phyloP scores from a whole-genome alignment of 2,113 vertebrate species.

The Polypterus bichir region DNA sequence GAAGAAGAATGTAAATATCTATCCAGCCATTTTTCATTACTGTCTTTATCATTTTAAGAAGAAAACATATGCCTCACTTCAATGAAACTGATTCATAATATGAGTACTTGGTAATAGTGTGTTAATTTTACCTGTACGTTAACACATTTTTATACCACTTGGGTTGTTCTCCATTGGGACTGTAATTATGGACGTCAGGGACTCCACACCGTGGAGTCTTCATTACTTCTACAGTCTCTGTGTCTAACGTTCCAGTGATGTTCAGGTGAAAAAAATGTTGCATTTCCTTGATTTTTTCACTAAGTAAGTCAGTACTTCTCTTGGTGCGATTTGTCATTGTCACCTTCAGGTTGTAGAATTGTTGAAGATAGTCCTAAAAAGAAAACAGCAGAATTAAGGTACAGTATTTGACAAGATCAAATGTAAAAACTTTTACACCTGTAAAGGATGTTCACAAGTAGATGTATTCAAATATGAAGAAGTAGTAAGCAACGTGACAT shows the following conservation, averaged over 20 bases:
- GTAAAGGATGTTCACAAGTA: too few species aligned
- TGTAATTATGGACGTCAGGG: conserved; percentile 48
- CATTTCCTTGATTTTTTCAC: conserved; percentile 51
- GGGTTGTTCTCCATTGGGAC: conserved; percentile 23
- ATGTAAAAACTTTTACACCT: too few species aligned
- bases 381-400: conserved; percentile 8
- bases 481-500: too few species aligned
- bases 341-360: conserved; percentile 37
- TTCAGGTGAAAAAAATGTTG: conserved; percentile 52
- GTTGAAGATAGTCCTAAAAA: conserved; percentile 46
- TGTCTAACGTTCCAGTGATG: conserved; percentile 39
- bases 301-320: conserved; percentile 33
- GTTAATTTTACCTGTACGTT: conserved; percentile 40
- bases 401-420: too few species aligned
- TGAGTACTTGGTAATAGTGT: background rate
- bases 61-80: too few species aligned
- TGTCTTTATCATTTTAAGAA: too few species aligned
- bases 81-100: too few species aligned
- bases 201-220: conserved; percentile 47
- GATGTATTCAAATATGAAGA: too few species aligned
- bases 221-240: conserved; percentile 42
- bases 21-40: too few species aligned
- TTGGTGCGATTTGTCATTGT: conserved; percentile 31
- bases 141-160: conserved; percentile 48
- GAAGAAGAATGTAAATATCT: too few species aligned